Base-by-base conservation (phyloP, 2,113 vertebrate genomes). In the Fregata magnificens region DNA sequence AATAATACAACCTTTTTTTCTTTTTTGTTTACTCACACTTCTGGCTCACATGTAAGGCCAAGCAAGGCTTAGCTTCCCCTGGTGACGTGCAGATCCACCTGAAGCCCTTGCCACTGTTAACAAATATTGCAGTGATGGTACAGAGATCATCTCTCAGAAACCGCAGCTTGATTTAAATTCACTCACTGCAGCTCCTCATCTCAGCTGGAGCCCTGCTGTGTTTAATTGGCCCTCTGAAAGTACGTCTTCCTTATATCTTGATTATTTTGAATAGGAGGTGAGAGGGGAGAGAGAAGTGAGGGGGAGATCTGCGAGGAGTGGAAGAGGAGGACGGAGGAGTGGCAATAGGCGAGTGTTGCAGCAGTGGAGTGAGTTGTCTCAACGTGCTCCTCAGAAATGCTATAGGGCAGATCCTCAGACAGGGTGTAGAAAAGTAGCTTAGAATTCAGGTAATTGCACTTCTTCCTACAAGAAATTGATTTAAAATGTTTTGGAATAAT, bases 121-220 rank as follows among this genome's bases (percentile, higher is more conserved):
- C 72, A 86, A 53, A 95, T 78, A 84, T 78, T 94, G 40, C 66
- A 63, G 74, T 77, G 73, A 67, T 22, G n/a, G 32, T 63, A 80
- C 34, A 87, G 53, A 92, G 56, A 88, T 86, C 73, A 67, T 56
- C 47, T 72, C 79, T 81, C 67, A 69, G 85, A 95, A 95, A 78
- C 44, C 56, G 74, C 91, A 92, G 91, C 81, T 92, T 96, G 83
- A 95, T 97, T 98, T 96, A 95, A 95, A 97, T 96, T 95, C 95
- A 86, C 24, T 92, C 42, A 79, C 47, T 88, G 88, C 71, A 90
- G 80, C 67, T 94, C 56, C 47, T 89, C 88, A 78, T 92, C 71
- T 93, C 81, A 87, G 73, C 81, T 93, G 86, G 49, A 84, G 53
- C 81, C 93, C 92, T 87, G 93, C 94, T 96, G 95, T 76, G 90